Evolutionary conservation across 2,113 vertebrate species (phyloP), one percentile per base, ranked within the genome.

Genomic region (Tinamus guttatus): DNA sequence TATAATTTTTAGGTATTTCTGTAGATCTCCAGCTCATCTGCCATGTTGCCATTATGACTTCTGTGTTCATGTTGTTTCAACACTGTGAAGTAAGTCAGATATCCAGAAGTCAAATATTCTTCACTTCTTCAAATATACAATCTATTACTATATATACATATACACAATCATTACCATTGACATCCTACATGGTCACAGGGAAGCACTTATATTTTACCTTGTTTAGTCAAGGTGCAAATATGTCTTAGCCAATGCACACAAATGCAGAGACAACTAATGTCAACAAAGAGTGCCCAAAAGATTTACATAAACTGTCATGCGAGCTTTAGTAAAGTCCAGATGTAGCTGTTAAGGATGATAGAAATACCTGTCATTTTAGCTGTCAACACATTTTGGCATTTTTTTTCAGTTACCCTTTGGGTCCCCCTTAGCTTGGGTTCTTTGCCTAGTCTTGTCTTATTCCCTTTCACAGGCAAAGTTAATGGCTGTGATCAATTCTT

Each of bases 391-490:
- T 22, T 63, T 59, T 38, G 21, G 7, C 51, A 83, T 41, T 93
- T 78, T 88, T 58, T 58, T 8, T 2, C 10, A 43, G 49, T 11
- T 79, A 62, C 68, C 45, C 70, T 70, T 73, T 90, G 77, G 56
- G 67, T 58, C 36, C 47, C 52, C 32, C 8, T 85, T 74, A 88
- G 15, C 62, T 68, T 62, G 1, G 6, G 5, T 78, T 38, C 49
- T 84, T 92, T 84, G 80, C 75, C 90, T 62, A 67, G 67, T 90
- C 89, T 86, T 94, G 85, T 49, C 74, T 93, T 79, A 28, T 21
- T 67, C 25, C 78, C 52, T 94, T 93, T 94, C 69, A 68, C 40
- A 93, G 80, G 36, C 75, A 77, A 81, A 80, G 24, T 80, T 78
- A 87, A 69, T 87, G 60, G 41, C 69, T 24, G 7, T 63, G 51